Evolutionary conservation across 2,888 invertebrate genomes (phyloP), one percentile per base, ranked within the genome.

Genomic region (Emmelina monodactyla): DNA sequence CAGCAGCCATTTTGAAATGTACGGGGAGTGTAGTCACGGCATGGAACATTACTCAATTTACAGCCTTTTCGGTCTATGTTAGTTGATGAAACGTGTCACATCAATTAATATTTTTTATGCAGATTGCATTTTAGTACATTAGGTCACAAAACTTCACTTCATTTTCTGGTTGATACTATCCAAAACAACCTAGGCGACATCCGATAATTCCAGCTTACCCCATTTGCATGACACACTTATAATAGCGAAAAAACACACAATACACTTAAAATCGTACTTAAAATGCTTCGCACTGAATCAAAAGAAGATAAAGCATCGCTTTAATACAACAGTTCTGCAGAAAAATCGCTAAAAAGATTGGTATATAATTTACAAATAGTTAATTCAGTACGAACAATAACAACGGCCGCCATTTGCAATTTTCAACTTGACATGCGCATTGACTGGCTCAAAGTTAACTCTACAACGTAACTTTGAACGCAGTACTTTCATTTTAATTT

Each of bases 351-450:
- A 81, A 79, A 84, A 84, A 83, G 83, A 82, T 82, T 76, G 82
- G 83, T 84, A 85, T 84, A 84, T 83, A 83, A 76, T 80, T 82
- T 82, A 83, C 81, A 85, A 85, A 85, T 85, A 84, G 83, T 83
- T 84, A 84, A 83, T 82, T 89, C 89, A 88, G 89, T 90, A 90
- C 91, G 90, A 94, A 94, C 94, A 94, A 94, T 93, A 94, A 94
- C 94, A 95, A 93, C 92, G 88, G 92, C 89, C 93, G 94, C 94
- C 94, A 95, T 95, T 94, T 94, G 92, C 91, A 92, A 91, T 93
- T 88, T 88, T 84, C 85, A 85, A 85, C 84, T 80, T 86, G 86
- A 85, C 86, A 85, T 88, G 88, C 88, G 87, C 88, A 81, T 67
- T 78, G 69, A 61, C 71, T 75, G 66, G 67, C 60, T 12, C 12